Base-by-base conservation (phyloP, 2,113 vertebrate species). In the Colistium nudipinnis region DNA sequence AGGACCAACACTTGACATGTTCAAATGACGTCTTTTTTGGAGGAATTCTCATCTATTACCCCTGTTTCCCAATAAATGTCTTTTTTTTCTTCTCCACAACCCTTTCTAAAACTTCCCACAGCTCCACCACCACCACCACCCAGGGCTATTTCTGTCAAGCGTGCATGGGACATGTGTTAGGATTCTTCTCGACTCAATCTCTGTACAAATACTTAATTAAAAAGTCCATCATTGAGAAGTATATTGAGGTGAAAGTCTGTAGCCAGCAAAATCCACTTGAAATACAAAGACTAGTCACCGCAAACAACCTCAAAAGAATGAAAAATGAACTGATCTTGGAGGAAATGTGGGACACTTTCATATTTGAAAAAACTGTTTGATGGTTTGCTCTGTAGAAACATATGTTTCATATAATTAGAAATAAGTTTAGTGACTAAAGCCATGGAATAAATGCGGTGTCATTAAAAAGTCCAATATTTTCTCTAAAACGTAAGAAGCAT, bases 71-170 rank as follows among this genome's bases (percentile, higher is more conserved):
- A 51, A 20, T 38, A 25, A 47, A 14, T 0, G 0, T 62, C 9
- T 62, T 55, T 63, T 59, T 59, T 51, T 51, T 57, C 64, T 60
- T 64, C 69, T 35, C 39, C 7, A 22, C n/a, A 60, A 61, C 41
- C 44, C 35, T 22, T 63, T 45, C 25, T 47, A 27, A 83, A 68
- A 49, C 14, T 13, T 61, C 60, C n/a, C 51, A 12, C 31, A 60
- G 60, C 43, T 62, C 7, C 38, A 36, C 25, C 2, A 10, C 25
- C 67, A 60, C 82, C 83, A 10, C 25, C 67, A 60, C 82, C 83
- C 38, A 16, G 19, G 77, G 81, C 81, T 76, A 25, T 70, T 82
- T 85, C 83, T 82, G 59, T 52, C 19, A 11, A 9, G 16, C 17
- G 24, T 53, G 41, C 33, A 3, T 66, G 14, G 45, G 12, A 36